Base-by-base conservation (phyloP, 2,888 invertebrate genomes). In the Cistogaster globosa region DNA sequence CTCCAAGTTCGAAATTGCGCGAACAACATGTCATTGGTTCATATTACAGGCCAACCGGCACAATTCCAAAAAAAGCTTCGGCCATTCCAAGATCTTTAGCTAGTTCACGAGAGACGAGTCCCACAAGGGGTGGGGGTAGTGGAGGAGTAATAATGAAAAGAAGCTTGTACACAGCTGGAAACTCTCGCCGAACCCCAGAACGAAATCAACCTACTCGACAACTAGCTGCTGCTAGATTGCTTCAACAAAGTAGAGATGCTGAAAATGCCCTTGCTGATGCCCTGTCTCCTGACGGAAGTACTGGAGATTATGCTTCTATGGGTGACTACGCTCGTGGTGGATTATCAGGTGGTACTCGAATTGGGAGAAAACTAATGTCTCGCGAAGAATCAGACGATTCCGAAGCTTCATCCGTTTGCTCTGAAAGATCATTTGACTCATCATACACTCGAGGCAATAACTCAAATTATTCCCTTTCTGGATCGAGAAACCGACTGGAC, bases 371-470 rank as follows among this genome's bases (percentile, higher is more conserved):
- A 22, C 88, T 92, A 65, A 88, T 92, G 74, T 90, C 91, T 2
- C 96, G 96, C 38, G 97, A 97, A 89, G 96, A 96, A 89, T 96
- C 96, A 16, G 96, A 96, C 88, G 97, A 98, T 90, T 97, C 98
- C 11, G 98, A 99, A 92, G 98, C 98, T 0, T 98, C 98, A 65
- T 98, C 98, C 90, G 96, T 99, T 14, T 98, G 98, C 91, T 98
- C 98, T 0, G 98, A 98, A 89, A 94, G 97, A 38, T 97, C 97
- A 69, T 95, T 96, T 88, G 97, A 97, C 92, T 97, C 97, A 2
- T 96, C 91, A 57, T 90, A 91, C 88, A 94, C 96, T 84, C 94
- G 97, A 88, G 95, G 95, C 51, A 95, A 96, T 88, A 97, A 97
- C 93, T 94, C 97, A 95, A 96, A 96, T 88, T 95, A 95, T 90